Base-by-base conservation (phyloP, 2,888 invertebrate species). In the Meghimatium bilineatum region DNA sequence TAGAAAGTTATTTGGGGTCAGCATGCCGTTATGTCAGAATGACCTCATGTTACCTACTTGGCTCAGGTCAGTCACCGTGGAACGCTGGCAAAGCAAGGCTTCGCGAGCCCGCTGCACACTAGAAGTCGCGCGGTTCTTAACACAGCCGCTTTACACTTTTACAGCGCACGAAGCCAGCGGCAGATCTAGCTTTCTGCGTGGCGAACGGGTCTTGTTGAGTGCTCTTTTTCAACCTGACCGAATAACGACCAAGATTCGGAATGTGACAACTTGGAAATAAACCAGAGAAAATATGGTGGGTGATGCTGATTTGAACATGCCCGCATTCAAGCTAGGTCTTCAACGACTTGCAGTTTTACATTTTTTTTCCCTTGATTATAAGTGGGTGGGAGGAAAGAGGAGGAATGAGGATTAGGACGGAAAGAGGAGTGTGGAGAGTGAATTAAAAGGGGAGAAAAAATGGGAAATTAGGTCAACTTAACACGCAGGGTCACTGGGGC, bases 21-120 rank as follows among this genome's bases (percentile, higher is more conserved):
- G 84, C 85, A 85, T 86, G 82, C 83, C 83, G 86, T 83, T 82
- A 83, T 86, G 86, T 86, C 86, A 86, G 80, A 69, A 84, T 86
- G 86, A 86, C 86, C 86, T 83, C 83, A 85, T 80, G 83, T 86
- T 86, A 86, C 86, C 85, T 86, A 86, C 86, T 86, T 77, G 66
- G 60, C 77, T 79, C 80, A 86, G 86, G 86, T 86, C 86, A 86
- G 85, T 85, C 86, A 86, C 86, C 86, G 86, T 80, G 80, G 83
- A 72, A 71, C 83, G 86, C 84, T 83, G 67, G 83, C 80, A 78
- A 34, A 77, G 77, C 74, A 75, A 32, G 66, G 80, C 86, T 63
- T 79, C 76, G 80, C 32, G 77, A 49, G 74, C 80, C n/a, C 32
- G 82, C 80, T 56, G 69, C 69, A 36, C 52, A 69, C 76, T 29